A percentile compares a stretch with the other conserved stretches of the same genome.
These are phyloP conservation scores for Drosophila repletoides DNA, from an alignment of 1,140 invertebrate species.

Conservation along the genomic window DNA sequence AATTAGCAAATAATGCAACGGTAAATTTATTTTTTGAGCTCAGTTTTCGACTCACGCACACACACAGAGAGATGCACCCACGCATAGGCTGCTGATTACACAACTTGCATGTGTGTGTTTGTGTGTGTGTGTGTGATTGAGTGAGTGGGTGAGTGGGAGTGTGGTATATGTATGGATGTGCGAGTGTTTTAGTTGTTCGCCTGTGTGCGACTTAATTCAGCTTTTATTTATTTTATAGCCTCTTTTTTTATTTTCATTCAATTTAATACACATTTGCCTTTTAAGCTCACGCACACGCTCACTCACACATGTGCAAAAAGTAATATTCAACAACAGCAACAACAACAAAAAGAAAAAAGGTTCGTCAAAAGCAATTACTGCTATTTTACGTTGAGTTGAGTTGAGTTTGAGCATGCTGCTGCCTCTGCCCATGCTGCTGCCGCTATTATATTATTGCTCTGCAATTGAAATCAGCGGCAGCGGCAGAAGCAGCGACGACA, in stretches of 20 bases:
- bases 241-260: constrained; percentile 73
- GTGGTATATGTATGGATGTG: constrained; percentile 14
- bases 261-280: constrained; percentile 69
- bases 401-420: constrained; percentile 32
- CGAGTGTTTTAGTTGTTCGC: constrained; percentile 59
- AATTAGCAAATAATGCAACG: no score
- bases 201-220: constrained; percentile 54
- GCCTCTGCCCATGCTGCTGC: background rate
- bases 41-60: no score
- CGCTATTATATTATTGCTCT: constrained; percentile 58
- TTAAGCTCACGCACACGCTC: constrained; percentile 29
- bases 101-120: constrained; percentile 35
- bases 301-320: constrained; percentile 16
- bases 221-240: constrained; percentile 41
- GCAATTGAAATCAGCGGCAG: constrained; percentile 65
- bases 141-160: constrained; percentile 19
- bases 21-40: no score
- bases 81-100: constrained; percentile 55
- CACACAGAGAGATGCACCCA: constrained; percentile 2
- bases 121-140: constrained; percentile 8
- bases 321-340: no score
- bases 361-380: constrained; percentile 69
- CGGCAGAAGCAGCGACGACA: constrained; percentile 11
- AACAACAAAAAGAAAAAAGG: constrained; percentile 20
- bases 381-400: constrained; percentile 60